phyloP scores from a whole-genome alignment of 2,113 vertebrate genomes.

The Salvelinus fontinalis region DNA sequence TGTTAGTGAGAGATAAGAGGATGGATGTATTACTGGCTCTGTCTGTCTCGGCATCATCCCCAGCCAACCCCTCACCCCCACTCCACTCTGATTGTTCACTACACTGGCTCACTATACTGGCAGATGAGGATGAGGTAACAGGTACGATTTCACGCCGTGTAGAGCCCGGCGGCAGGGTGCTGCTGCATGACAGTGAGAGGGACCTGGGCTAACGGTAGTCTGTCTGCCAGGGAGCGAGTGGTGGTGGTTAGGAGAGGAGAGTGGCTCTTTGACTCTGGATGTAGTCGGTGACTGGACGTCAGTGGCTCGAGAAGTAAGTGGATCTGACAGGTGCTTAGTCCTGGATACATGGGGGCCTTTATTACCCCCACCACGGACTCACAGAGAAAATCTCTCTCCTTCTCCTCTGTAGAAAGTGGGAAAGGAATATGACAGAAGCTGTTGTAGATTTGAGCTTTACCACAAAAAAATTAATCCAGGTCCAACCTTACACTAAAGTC shows the following conservation, averaged over 20 bases:
- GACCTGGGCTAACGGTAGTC: constrained; percentile 20
- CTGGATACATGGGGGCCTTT: not conserved
- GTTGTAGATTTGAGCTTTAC: no score
- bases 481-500: no score
- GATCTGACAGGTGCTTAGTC: constrained; percentile 2
- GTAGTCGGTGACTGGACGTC: not conserved
- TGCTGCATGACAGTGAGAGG: constrained; percentile 8
- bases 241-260: not conserved
- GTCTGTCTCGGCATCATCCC: not conserved
- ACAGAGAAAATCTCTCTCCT: not conserved
- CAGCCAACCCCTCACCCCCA: not conserved
- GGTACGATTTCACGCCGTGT: constrained; percentile 31
- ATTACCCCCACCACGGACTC: not conserved
- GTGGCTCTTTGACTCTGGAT: not conserved
- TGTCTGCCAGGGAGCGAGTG: constrained; percentile 2
- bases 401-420: not conserved
- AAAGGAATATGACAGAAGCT: no score
- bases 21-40: not conserved
- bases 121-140: constrained; percentile 1
- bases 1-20: no score
- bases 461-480: no score
- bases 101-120: no score
- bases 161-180: constrained; percentile 1
- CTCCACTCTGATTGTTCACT: not conserved
- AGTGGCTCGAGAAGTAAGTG: not conserved